A percentile compares a stretch with the other conserved stretches of the same genome.
Evolutionary conservation across 2,113 vertebrate genomes (phyloP).

Genomic region (Mesoclemmys tuberculata): DNA sequence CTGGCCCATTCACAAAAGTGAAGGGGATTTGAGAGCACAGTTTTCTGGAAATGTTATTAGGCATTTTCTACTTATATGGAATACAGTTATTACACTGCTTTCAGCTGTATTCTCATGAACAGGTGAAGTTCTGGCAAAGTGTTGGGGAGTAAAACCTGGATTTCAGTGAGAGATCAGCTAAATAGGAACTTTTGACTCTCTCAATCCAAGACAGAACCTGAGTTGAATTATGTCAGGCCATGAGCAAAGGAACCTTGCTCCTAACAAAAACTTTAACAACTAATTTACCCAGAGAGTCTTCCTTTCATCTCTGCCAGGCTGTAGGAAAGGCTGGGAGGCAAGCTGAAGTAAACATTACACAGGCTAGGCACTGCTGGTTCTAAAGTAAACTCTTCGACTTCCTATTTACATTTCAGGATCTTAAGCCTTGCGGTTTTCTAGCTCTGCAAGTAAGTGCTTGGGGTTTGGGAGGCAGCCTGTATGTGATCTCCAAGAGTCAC

Average conservation of each 20-base stretch:
- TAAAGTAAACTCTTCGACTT: conserved; percentile 78
- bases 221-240: conserved; percentile 66
- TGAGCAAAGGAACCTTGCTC: conserved; percentile 71
- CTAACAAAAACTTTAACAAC: conserved; percentile 70
- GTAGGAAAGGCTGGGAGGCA: conserved; percentile 68
- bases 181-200: background rate
- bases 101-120: background rate
- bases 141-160: background rate
- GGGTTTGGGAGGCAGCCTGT: conserved; percentile 72
- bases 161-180: background rate
- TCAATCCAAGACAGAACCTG: conserved; percentile 66
- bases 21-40: background rate
- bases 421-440: conserved; percentile 75
- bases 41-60: conserved; percentile 5
- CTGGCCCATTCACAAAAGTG: background rate
- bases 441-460: conserved; percentile 71
- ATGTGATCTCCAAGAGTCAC: conserved; percentile 60
- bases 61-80: background rate
- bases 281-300: conserved; percentile 51
- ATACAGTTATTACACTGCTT: background rate
- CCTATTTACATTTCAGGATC: conserved; percentile 78
- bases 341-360: conserved; percentile 63
- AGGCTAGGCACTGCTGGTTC: conserved; percentile 54
- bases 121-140: conserved; percentile 8
- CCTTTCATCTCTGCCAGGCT: conserved; percentile 67